Evolutionary conservation across 2,888 invertebrate species (phyloP).

Genomic region (Diplolepis rosae): DNA sequence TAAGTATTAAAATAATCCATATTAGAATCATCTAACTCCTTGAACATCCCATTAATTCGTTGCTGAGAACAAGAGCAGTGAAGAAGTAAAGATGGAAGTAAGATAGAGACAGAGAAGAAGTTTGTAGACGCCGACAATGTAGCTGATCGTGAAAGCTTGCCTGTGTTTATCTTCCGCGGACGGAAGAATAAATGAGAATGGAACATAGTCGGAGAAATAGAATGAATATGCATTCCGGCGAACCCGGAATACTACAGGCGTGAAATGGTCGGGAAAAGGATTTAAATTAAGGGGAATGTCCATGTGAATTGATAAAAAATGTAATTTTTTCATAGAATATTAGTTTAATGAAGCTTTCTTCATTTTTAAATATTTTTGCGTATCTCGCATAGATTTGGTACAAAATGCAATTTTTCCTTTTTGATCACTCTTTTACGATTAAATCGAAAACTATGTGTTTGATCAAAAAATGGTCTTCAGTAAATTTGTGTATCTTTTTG

Average conservation of each 20-base stretch:
- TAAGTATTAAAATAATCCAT: not conserved
- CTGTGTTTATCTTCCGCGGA: constrained; percentile 57
- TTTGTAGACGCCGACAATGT: constrained; percentile 46
- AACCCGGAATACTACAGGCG: constrained; percentile 40
- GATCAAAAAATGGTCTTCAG: too few relatives aligned
- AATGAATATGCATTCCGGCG: constrained; percentile 63
- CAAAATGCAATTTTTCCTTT: too few relatives aligned
- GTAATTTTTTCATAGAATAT: too few relatives aligned
- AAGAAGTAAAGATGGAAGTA: constrained; percentile 22
- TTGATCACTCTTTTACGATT: too few relatives aligned
- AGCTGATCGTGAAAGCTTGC: constrained; percentile 58
- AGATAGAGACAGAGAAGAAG: constrained; percentile 38
- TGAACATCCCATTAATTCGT: not conserved
- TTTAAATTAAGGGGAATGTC: constrained; percentile 55
- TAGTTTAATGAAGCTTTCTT: too few relatives aligned
- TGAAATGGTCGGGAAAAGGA: constrained; percentile 47
- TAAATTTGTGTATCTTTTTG: too few relatives aligned
- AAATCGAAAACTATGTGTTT: too few relatives aligned
- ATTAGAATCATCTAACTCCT: not conserved
- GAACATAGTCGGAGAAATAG: constrained; percentile 48
- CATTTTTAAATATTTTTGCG: too few relatives aligned
- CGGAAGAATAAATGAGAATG: constrained; percentile 48
- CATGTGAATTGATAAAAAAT: too few relatives aligned
- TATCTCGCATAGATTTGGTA: too few relatives aligned
- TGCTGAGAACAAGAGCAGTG: constrained; percentile 17